Conservation (phyloP, 64 coral and sea anemone genomes). For the Cladopsammia gracilis region DNA sequence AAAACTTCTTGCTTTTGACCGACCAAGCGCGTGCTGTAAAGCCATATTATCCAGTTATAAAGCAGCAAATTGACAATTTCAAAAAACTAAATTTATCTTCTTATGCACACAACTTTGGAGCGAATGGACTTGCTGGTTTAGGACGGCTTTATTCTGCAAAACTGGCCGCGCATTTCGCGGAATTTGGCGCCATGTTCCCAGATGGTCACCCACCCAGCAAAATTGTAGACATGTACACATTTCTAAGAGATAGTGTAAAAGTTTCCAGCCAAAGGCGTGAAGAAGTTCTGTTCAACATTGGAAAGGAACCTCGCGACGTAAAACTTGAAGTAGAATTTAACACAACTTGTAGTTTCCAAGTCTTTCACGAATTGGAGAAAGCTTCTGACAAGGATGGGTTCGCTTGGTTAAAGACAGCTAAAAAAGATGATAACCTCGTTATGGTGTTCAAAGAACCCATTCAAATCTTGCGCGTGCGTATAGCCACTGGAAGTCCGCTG, state of each 20-base stretch:
- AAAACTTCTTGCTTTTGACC: constrained; percentile 15
- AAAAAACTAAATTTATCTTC: background rate
- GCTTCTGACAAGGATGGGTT: constrained; percentile 8
- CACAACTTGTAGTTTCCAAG: background rate
- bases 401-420: constrained; percentile 34
- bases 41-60: constrained; percentile 37
- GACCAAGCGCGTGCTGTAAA: constrained; percentile 14
- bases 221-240: background rate
- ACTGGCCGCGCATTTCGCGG: constrained; percentile 1
- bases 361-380: constrained; percentile 17
- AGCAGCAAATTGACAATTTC: background rate
- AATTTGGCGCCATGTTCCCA: constrained; percentile 53
- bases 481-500: constrained; percentile 33
- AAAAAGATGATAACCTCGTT: constrained; percentile 18
- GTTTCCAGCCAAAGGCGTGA: background rate
- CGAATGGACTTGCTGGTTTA: background rate
- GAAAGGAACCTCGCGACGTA: background rate
- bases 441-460: constrained; percentile 23
- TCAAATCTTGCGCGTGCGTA: background rate
- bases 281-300: background rate
- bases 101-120: background rate
- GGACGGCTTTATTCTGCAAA: background rate
- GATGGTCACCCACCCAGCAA: background rate
- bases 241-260: background rate
- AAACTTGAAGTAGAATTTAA: background rate